Percentiles rank a stretch among this genome's conserved stretches.
Conservation (phyloP, 2,888 invertebrate species). For the Leuctra nigra region DNA sequence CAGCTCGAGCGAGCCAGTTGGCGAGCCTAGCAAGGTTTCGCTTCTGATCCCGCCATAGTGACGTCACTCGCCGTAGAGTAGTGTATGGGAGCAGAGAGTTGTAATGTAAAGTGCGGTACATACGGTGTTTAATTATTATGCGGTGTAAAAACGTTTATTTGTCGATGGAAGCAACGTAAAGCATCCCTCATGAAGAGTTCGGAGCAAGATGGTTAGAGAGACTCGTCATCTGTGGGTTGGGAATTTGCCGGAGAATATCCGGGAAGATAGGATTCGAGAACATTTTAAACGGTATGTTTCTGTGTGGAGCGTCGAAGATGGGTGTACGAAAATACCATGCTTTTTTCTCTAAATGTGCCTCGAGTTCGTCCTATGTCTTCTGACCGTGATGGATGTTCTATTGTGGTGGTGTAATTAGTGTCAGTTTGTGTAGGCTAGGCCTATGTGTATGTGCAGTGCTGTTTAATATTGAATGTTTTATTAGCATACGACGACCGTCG, state of each 20-base stretch:
- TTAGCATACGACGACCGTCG: not conserved
- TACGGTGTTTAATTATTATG: slow-evolving; percentile 27
- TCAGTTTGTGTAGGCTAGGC: slow-evolving; percentile 3
- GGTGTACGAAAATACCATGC: slow-evolving; percentile 2
- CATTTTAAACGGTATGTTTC: slow-evolving; percentile 89
- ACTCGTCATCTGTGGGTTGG: slow-evolving; percentile 99
- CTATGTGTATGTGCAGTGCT: slow-evolving; percentile 15
- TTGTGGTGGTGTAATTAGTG: slow-evolving; percentile 5
- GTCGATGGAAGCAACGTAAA: slow-evolving; percentile 40
- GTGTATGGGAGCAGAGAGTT: slow-evolving; percentile 40
- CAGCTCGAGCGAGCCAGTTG: slow-evolving; percentile 11
- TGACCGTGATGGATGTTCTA: not conserved
- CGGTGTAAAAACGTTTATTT: slow-evolving; percentile 39
- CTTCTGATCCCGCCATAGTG: slow-evolving; percentile 44
- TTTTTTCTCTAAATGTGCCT: slow-evolving; percentile 13
- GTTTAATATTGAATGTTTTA: slow-evolving; percentile 1
- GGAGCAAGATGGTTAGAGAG: slow-evolving; percentile 99
- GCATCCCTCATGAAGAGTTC: slow-evolving; percentile 79
- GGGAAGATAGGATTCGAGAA: slow-evolving; percentile 94
- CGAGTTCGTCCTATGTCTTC: not conserved
- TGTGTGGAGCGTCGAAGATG: slow-evolving; percentile 14
- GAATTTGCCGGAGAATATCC: slow-evolving; percentile 99
- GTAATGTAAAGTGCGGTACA: slow-evolving; percentile 29
- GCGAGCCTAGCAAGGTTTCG: slow-evolving; percentile 32
- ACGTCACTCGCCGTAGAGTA: slow-evolving; percentile 46